Percentiles rank a stretch among this genome's conserved stretches.
Conservation (phyloP, 2,113 vertebrate genomes). For the Rattus rattus region DNA sequence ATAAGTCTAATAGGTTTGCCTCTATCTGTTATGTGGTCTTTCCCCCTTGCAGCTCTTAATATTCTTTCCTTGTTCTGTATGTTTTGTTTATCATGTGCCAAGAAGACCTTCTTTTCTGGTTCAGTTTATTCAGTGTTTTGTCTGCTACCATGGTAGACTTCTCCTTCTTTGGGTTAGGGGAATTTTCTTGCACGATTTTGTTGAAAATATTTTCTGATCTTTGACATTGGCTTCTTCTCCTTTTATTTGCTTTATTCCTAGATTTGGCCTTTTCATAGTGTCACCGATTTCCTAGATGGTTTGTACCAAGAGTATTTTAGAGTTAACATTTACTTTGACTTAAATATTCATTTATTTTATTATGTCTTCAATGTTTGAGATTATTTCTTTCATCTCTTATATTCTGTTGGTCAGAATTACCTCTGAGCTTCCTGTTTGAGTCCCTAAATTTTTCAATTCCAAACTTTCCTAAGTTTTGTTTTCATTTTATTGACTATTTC, state of each 20-base stretch:
- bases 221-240: background rate
- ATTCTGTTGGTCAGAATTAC: background rate
- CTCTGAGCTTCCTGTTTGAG: background rate
- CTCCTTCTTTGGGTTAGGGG: background rate
- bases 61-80: background rate
- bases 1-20: background rate
- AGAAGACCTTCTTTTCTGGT: background rate
- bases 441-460: background rate
- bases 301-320: background rate
- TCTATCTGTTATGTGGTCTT: background rate
- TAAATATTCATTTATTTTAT: background rate
- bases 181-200: background rate
- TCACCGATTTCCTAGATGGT: background rate
- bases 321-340: background rate
- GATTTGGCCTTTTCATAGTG: background rate
- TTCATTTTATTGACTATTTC: background rate
- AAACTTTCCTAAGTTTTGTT: background rate
- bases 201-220: background rate
- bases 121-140: background rate
- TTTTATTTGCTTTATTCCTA: background rate
- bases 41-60: background rate
- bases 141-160: background rate
- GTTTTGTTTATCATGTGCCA: background rate
- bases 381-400: background rate
- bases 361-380: background rate